Conservation (phyloP, 2,797 vertebrate species). For the Epinephelus malabaricus region DNA sequence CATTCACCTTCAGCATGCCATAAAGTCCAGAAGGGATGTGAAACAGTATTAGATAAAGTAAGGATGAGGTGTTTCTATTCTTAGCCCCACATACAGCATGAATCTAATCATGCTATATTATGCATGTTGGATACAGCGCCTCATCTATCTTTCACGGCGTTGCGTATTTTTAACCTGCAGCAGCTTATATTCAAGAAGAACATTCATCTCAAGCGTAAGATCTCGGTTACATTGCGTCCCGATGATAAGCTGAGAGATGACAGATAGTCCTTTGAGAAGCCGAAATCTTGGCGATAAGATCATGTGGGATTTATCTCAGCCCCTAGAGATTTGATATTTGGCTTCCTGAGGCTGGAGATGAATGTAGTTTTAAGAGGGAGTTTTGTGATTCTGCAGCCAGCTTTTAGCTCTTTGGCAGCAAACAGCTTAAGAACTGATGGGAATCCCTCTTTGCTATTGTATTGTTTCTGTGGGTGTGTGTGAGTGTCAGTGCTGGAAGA, state of each 20-base stretch:
- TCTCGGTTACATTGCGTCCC: constrained; percentile 38
- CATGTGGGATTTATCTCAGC: constrained; percentile 52
- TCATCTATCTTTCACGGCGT: constrained; percentile 52
- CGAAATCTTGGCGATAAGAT: constrained; percentile 49
- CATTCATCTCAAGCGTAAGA: constrained; percentile 32
- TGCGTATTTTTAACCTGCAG: constrained; percentile 46
- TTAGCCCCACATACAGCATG: not conserved
- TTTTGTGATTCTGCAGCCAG: constrained; percentile 42
- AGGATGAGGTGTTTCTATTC: not conserved
- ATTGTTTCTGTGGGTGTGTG: constrained; percentile 27
- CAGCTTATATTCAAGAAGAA: constrained; percentile 13
- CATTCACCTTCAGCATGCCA: constrained; percentile 1
- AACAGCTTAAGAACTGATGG: constrained; percentile 38
- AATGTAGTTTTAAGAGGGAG: constrained; percentile 32
- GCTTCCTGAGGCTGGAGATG: constrained; percentile 39
- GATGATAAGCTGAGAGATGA: constrained; percentile 54
- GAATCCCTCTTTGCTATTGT: constrained; percentile 34
- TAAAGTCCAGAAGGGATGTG: not conserved
- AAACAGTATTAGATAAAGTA: constrained; percentile 9
- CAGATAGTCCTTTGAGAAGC: constrained; percentile 50
- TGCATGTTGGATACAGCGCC: constrained; percentile 16
- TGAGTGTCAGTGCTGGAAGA: constrained; percentile 32
- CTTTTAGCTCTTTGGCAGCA: constrained; percentile 34
- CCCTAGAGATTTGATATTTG: constrained; percentile 52
- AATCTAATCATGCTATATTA: constrained; percentile 27